A percentile compares a stretch with the other conserved stretches of the same genome.
These are phyloP conservation scores for Drosophila lutescens DNA, from an alignment of 2,888 invertebrate species.

Conservation along the genomic window DNA sequence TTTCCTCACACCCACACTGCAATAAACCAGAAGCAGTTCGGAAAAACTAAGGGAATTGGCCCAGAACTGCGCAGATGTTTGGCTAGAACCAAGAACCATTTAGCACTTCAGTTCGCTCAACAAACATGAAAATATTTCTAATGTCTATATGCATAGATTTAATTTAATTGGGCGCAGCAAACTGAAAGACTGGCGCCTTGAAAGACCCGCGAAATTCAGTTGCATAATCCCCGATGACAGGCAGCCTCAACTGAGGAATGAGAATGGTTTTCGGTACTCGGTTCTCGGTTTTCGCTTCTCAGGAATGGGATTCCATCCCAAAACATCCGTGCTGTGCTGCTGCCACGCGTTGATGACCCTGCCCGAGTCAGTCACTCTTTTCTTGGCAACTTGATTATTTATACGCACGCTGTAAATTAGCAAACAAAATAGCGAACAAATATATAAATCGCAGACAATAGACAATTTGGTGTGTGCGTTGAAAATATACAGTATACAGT, in stretches of 20 bases:
- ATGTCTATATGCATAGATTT: constrained; percentile 55
- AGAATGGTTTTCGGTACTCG: not conserved
- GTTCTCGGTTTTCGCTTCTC: not conserved
- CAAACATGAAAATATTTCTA: constrained; percentile 41
- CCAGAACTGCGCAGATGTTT: constrained; percentile 60
- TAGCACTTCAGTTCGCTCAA: constrained; percentile 57
- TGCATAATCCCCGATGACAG: constrained; percentile 71
- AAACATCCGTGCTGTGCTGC: constrained; percentile 29
- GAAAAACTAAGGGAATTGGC: constrained; percentile 19
- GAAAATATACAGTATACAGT: constrained; percentile 15
- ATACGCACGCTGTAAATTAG: constrained; percentile 77
- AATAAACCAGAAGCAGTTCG: constrained; percentile 62
- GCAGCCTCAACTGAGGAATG: constrained; percentile 47
- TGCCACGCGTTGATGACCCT: constrained; percentile 76
- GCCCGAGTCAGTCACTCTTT: constrained; percentile 45
- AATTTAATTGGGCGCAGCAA: constrained; percentile 63
- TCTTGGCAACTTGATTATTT: constrained; percentile 70
- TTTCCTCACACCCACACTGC: constrained; percentile 69
- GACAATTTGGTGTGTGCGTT: constrained; percentile 23
- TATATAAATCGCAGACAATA: constrained; percentile 20
- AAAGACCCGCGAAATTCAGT: constrained; percentile 46
- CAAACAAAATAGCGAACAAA: constrained; percentile 34
- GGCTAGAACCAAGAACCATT: constrained; percentile 32
- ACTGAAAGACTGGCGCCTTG: constrained; percentile 21
- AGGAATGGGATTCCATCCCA: constrained; percentile 7